Evolutionary conservation across 1,140 invertebrate genomes (phyloP).

Genomic region (Battus philenor): DNA sequence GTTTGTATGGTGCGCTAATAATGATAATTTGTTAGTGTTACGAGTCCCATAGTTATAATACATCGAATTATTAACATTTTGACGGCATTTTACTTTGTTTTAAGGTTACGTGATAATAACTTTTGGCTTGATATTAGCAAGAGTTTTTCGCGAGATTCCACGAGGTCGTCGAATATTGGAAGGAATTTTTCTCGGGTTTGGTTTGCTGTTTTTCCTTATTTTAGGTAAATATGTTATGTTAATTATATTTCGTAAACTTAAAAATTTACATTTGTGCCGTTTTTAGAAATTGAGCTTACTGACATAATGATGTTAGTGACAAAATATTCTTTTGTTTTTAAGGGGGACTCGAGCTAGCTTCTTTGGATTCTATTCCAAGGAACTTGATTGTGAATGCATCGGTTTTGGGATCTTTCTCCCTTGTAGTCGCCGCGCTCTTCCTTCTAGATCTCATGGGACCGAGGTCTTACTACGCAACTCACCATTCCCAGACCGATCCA

Average conservation of each 20-base stretch:
- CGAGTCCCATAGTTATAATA: too few species aligned
- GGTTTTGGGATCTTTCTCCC: conserved; percentile 81
- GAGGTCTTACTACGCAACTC: conserved; percentile 50
- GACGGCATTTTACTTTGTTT: conserved; percentile 19
- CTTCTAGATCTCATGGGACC: conserved; percentile 80
- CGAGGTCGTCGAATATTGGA: conserved; percentile 81
- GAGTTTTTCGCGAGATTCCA: conserved; percentile 80
- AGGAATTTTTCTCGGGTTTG: conserved; percentile 80
- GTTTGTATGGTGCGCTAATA: too few species aligned
- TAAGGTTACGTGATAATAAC: conserved; percentile 83
- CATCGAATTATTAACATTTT: too few species aligned
- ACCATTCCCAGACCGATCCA: conserved; percentile 62
- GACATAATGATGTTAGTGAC: background rate
- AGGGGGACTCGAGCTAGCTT: conserved; percentile 81
- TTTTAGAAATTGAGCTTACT: conserved; percentile 1
- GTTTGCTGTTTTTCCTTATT: conserved; percentile 80
- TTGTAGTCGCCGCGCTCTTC: conserved; percentile 81
- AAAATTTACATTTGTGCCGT: background rate
- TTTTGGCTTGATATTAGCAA: conserved; percentile 79
- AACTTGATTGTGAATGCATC: conserved; percentile 83
- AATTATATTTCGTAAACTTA: background rate
- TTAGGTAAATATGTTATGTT: conserved; percentile 72
- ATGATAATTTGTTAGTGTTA: too few species aligned
- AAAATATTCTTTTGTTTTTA: conserved; percentile 19
- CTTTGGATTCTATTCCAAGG: conserved; percentile 81